phyloP scores from a whole-genome alignment of 2,797 vertebrate species.

The Crypturellus tataupa region DNA sequence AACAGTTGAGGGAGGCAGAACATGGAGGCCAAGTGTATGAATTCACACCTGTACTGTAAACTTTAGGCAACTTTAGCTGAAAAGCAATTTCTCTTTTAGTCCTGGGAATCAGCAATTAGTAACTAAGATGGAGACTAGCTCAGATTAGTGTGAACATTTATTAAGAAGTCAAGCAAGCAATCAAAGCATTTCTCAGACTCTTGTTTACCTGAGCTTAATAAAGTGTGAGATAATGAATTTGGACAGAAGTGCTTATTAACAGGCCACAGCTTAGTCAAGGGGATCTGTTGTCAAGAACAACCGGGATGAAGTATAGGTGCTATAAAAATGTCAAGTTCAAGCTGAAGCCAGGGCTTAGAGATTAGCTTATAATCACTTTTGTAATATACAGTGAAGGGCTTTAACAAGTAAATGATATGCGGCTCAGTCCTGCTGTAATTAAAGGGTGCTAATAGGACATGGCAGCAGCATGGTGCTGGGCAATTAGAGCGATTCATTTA shows the following conservation, averaged over 20 bases:
- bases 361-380: constrained; percentile 36
- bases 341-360: constrained; percentile 8
- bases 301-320: constrained; percentile 17
- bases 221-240: constrained; percentile 3
- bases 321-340: constrained; percentile 26
- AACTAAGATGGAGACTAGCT: background rate
- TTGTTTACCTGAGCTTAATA: constrained; percentile 25
- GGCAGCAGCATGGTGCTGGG: background rate
- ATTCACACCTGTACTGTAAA: background rate
- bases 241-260: constrained; percentile 28
- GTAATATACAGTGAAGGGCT: constrained; percentile 18
- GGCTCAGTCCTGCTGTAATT: constrained; percentile 26
- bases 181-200: background rate
- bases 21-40: background rate
- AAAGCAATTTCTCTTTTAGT: background rate
- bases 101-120: background rate
- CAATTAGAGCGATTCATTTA: background rate
- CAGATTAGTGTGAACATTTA: background rate
- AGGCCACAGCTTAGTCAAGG: constrained; percentile 1
- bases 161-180: background rate
- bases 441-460: constrained; percentile 32
- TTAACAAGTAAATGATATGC: constrained; percentile 5
- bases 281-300: constrained; percentile 33
- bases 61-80: background rate
- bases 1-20: background rate